Conservation (phyloP, 2,797 vertebrate species). For the Pipistrellus pygmaeus region DNA sequence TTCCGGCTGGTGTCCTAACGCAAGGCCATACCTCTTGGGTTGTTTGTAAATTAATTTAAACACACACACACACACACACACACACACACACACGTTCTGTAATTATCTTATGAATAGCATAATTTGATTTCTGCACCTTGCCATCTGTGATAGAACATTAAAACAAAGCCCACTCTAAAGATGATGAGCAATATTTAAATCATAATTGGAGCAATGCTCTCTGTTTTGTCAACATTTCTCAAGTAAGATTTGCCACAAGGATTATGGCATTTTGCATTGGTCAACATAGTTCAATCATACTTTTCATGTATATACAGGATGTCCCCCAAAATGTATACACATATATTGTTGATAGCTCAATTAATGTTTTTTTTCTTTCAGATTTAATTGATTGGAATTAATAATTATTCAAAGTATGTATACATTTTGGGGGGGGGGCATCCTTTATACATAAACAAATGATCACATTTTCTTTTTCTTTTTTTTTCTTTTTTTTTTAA, state of each 20-base stretch:
- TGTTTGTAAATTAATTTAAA: not conserved
- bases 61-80: no score
- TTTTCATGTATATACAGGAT: not conserved
- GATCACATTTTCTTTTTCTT: no score
- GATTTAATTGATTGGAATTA: no score
- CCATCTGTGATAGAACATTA: not conserved
- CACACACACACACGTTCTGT: not conserved
- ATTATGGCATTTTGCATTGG: not conserved
- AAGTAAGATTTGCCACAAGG: slow-evolving; percentile 27
- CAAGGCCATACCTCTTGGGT: not conserved
- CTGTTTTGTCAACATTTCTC: slow-evolving; percentile 20
- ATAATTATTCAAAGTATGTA: no score
- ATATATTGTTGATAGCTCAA: no score
- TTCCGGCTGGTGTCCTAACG: not conserved
- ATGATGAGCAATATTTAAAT: not conserved
- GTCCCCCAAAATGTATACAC: no score
- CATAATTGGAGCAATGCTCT: not conserved
- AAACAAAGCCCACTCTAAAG: not conserved
- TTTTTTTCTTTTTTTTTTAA: no score
- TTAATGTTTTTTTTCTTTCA: no score
- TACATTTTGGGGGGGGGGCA: no score
- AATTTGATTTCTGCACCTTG: not conserved
- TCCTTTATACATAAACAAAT: not conserved
- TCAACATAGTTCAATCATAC: not conserved
- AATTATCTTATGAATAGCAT: not conserved